Conservation (phyloP, 2,888 invertebrate species). For the Microplitis manilae region DNA sequence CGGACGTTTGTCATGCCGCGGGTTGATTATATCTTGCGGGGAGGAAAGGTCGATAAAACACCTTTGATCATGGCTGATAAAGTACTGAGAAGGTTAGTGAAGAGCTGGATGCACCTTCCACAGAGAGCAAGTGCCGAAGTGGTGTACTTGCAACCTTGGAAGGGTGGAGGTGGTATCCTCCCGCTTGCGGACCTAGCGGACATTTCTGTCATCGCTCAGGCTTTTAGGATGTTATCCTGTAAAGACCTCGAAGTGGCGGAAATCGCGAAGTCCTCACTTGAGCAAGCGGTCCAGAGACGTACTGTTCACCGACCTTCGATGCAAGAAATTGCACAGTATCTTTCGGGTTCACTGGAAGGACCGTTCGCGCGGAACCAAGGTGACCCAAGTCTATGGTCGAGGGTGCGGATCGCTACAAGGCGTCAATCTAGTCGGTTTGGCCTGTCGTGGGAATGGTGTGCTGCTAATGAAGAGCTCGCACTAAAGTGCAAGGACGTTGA, state of each 20-base stretch:
- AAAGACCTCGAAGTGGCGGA: constrained; percentile 48
- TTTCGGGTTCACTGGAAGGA: constrained; percentile 52
- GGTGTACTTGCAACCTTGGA: constrained; percentile 49
- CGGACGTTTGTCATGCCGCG: constrained; percentile 56
- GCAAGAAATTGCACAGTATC: constrained; percentile 53
- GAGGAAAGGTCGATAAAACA: constrained; percentile 52
- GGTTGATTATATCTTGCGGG: constrained; percentile 57
- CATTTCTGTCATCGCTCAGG: constrained; percentile 56
- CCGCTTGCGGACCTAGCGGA: constrained; percentile 60
- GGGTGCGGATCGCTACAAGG: constrained; percentile 50
- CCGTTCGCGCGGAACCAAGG: constrained; percentile 48
- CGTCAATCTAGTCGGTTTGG: constrained; percentile 36
- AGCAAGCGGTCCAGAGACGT: constrained; percentile 39
- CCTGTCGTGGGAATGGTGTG: constrained; percentile 51
- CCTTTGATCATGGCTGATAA: constrained; percentile 53
- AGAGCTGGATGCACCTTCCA: constrained; percentile 60
- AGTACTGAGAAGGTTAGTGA: constrained; percentile 47
- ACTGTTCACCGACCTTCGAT: constrained; percentile 34
- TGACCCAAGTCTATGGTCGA: constrained; percentile 50
- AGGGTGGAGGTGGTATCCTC: constrained; percentile 58
- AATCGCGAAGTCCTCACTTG: constrained; percentile 51
- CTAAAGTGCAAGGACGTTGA: constrained; percentile 16
- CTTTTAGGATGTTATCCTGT: constrained; percentile 57
- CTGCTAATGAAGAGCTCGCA: constrained; percentile 33
- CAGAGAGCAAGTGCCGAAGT: constrained; percentile 57